A percentile compares a stretch with the other conserved stretches of the same genome.
Conservation (phyloP, 2,888 invertebrate genomes). For the Sepioteuthis lessoniana region DNA sequence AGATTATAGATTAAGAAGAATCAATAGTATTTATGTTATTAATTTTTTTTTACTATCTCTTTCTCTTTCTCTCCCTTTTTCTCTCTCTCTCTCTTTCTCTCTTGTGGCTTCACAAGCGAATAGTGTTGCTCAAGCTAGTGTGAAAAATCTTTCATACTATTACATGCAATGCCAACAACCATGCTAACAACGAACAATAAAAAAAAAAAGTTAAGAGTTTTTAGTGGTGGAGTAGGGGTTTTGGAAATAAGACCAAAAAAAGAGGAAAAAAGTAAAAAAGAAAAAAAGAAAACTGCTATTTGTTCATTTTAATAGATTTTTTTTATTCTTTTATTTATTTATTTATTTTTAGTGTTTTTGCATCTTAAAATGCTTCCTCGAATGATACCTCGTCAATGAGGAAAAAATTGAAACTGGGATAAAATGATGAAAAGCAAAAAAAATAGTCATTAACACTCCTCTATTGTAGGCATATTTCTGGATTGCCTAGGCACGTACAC, state of each 20-base stretch:
- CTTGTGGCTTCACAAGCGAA: no score
- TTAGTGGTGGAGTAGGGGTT: no score
- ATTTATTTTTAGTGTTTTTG: neutral
- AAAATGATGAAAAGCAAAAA: neutral
- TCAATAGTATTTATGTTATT: neutral
- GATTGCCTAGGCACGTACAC: neutral
- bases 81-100: neutral
- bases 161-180: neutral
- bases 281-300: neutral
- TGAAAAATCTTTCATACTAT: slow-evolving; percentile 17
- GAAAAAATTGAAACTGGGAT: neutral
- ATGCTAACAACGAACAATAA: neutral
- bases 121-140: neutral
- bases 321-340: neutral
- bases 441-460: neutral
- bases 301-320: neutral
- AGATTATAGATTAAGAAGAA: neutral
- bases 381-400: neutral
- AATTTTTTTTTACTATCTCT: neutral
- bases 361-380: neutral
- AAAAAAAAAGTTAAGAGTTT: no score
- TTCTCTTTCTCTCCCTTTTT: no score
- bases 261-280: no score
- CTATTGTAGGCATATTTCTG: neutral
- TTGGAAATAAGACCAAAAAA: neutral